Conservation (phyloP, 2,888 invertebrate genomes). For the Stenichneumon culpator region DNA sequence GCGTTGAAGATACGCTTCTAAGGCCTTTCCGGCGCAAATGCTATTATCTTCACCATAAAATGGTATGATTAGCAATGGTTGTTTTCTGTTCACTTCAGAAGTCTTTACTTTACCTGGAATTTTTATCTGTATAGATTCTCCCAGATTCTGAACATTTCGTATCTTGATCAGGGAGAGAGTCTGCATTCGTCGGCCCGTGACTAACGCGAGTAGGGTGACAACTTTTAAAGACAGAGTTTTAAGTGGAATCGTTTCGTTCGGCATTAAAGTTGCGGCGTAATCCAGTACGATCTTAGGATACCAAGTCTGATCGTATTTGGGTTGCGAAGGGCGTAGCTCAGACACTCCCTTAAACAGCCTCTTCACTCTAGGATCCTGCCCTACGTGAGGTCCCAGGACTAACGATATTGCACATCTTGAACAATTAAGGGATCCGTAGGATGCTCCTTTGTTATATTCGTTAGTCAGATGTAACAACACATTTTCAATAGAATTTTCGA, state of each 20-base stretch:
- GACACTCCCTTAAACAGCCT: slow-evolving; percentile 65
- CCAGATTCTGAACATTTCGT: slow-evolving; percentile 47
- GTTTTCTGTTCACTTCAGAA: slow-evolving; percentile 44
- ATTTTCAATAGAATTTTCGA: too few relatives aligned
- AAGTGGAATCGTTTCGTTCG: slow-evolving; percentile 19
- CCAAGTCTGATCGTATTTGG: slow-evolving; percentile 69
- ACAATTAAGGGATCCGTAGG: slow-evolving; percentile 38
- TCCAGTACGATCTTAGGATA: slow-evolving; percentile 66
- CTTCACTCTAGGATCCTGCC: slow-evolving; percentile 54
- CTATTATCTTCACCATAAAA: slow-evolving; percentile 33
- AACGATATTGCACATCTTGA: slow-evolving; percentile 40
- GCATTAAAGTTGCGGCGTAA: slow-evolving; percentile 32
- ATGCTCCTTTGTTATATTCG: slow-evolving; percentile 20
- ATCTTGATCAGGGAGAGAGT: slow-evolving; percentile 64
- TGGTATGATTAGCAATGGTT: slow-evolving; percentile 51
- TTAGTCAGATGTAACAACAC: not conserved
- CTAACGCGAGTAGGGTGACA: slow-evolving; percentile 44
- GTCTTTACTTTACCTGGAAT: slow-evolving; percentile 60
- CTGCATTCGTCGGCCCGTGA: slow-evolving; percentile 24
- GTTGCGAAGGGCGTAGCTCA: slow-evolving; percentile 57
- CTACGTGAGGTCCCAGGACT: slow-evolving; percentile 51
- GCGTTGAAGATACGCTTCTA: slow-evolving; percentile 39
- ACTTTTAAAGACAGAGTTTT: slow-evolving; percentile 52
- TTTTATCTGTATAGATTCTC: slow-evolving; percentile 47
- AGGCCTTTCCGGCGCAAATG: slow-evolving; percentile 48